Conservation (phyloP, 1,140 invertebrate genomes). For the Drosophila mayri region DNA sequence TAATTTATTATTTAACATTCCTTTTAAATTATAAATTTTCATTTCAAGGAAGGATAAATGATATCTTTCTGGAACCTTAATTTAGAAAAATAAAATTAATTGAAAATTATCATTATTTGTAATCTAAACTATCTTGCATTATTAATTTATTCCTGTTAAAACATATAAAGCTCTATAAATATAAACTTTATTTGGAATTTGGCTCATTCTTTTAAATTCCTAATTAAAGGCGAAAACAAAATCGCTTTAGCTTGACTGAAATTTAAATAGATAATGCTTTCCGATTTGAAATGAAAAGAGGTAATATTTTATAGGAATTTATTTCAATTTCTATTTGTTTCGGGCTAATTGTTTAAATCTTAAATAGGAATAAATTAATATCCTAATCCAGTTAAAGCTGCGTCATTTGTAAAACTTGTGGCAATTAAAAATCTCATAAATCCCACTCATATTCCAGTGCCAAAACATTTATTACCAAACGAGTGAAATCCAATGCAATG, state of each 20-base stretch:
- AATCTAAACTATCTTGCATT: too few species aligned
- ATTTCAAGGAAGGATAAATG: background rate
- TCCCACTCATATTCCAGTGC: constrained; percentile 1
- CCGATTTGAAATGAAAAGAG: background rate
- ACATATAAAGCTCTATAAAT: too few species aligned
- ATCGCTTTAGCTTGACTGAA: background rate
- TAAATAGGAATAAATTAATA: background rate
- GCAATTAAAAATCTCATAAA: constrained; percentile 12
- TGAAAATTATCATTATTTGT: too few species aligned
- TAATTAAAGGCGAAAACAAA: background rate
- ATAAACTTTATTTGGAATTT: too few species aligned
- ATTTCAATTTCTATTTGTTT: background rate
- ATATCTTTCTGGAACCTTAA: too few species aligned
- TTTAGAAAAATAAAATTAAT: too few species aligned
- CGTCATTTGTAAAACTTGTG: background rate
- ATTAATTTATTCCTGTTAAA: background rate
- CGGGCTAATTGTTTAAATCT: background rate
- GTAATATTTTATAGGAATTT: background rate
- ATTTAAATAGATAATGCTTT: background rate
- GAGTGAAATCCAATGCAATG: constrained; percentile 18
- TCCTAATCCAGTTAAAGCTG: background rate
- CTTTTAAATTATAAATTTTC: background rate
- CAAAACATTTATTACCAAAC: background rate
- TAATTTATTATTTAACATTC: background rate
- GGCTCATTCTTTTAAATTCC: too few species aligned